Percentiles rank a stretch among this genome's conserved stretches.
Evolutionary conservation across 2,888 invertebrate species (phyloP).

Genomic region (Nymphalis urticae): DNA sequence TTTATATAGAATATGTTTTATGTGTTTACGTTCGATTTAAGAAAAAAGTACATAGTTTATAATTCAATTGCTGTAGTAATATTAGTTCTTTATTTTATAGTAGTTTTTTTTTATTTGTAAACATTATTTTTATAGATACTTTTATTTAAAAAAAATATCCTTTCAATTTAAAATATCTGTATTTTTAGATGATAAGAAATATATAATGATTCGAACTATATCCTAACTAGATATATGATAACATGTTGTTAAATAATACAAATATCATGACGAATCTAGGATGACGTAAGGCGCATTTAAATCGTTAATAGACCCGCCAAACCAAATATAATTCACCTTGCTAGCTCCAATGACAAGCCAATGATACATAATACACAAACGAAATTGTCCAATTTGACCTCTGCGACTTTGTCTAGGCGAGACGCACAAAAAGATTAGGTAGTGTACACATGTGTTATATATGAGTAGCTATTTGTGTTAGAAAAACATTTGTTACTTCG

Average conservation of each 20-base stretch:
- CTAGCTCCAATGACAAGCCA: slow-evolving; percentile 39
- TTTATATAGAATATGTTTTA: too few species aligned
- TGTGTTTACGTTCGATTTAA: too few species aligned
- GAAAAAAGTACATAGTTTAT: too few species aligned
- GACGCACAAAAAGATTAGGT: slow-evolving; percentile 33
- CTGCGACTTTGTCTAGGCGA: slow-evolving; percentile 43
- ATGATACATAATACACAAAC: slow-evolving; percentile 40
- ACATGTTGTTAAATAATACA: not conserved
- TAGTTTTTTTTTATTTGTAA: too few species aligned
- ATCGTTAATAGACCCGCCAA: slow-evolving; percentile 27
- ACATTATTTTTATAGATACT: too few species aligned
- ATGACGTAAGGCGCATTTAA: slow-evolving; percentile 8
- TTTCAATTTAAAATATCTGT: too few species aligned
- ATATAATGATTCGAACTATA: too few species aligned
- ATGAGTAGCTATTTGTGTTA: not conserved
- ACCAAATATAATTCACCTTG: slow-evolving; percentile 41
- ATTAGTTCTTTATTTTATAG: too few species aligned
- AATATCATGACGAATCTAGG: not conserved
- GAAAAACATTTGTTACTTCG: not conserved
- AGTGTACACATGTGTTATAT: not conserved
- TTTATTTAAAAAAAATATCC: too few species aligned
- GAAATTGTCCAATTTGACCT: slow-evolving; percentile 40
- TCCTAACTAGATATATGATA: not conserved
- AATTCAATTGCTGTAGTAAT: too few species aligned
- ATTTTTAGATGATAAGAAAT: too few species aligned